phyloP scores from a whole-genome alignment of 1,140 invertebrate genomes.

The Drosophila aff. region DNA sequence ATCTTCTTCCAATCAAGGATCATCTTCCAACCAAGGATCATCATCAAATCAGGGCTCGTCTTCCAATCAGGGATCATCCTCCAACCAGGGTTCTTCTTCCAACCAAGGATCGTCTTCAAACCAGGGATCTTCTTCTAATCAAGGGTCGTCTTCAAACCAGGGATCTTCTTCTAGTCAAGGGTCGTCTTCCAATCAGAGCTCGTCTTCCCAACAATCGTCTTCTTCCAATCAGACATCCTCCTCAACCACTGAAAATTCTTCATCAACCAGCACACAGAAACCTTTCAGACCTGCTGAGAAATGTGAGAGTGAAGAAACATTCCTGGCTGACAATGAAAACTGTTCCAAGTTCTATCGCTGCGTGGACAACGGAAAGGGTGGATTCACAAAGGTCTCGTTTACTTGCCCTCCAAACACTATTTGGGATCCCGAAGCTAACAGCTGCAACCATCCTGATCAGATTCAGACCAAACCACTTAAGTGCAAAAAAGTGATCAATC shows the following conservation, averaged over 20 bases:
- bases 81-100: slow-evolving; percentile 25
- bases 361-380: slow-evolving; percentile 87
- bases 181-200: slow-evolving; percentile 15
- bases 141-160: slow-evolving; percentile 25
- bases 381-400: slow-evolving; percentile 88
- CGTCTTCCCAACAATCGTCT: slow-evolving; percentile 27
- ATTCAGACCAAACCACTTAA: slow-evolving; percentile 84
- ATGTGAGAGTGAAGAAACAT: slow-evolving; percentile 86
- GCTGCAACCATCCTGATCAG: slow-evolving; percentile 87
- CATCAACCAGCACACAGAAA: slow-evolving; percentile 61
- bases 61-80: slow-evolving; percentile 51
- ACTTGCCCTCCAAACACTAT: slow-evolving; percentile 88
- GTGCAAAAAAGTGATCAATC: slow-evolving; percentile 67
- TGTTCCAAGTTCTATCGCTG: slow-evolving; percentile 90
- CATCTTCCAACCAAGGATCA: slow-evolving; percentile 16
- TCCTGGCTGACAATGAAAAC: slow-evolving; percentile 87
- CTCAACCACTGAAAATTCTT: slow-evolving; percentile 24
- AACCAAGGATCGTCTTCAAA: slow-evolving; percentile 45
- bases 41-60: not conserved
- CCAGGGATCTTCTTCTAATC: slow-evolving; percentile 38
- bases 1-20: slow-evolving; percentile 52
- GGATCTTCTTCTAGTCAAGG: slow-evolving; percentile 48
- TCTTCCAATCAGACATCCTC: slow-evolving; percentile 51
- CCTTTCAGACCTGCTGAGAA: slow-evolving; percentile 71
- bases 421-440: slow-evolving; percentile 87